Base-by-base conservation (phyloP, 1,140 invertebrate species). In the Monomorium pharaonis region DNA sequence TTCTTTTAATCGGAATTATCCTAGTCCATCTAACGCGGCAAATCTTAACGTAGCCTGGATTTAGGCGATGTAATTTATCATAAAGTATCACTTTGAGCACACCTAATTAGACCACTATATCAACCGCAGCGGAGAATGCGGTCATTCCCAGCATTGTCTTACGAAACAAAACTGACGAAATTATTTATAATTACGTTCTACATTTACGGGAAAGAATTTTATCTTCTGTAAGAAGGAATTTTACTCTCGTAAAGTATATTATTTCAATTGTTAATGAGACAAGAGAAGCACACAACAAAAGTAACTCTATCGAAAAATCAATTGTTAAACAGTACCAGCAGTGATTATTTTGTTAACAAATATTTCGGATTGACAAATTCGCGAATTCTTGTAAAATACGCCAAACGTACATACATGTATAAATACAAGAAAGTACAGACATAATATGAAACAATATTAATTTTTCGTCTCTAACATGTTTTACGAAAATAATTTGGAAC, bases 311-410 rank as follows among this genome's bases (percentile, higher is more conserved):
- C 83, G 75, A 89, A 86, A 88, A 91, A 90, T 84, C 88, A 87
- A 89, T 89, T 63, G 70, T 78, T n/a, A 60, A 91, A 78, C 90
- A 92, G 86, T 90, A 92, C 90, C 89, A 92, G 92, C 92, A 91
- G 78, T 87, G 88, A 93, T 91, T 88, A 89, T 90, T 92, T 86
- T 87, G 51, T 83, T 62, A n/a, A 2, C n/a, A n/a, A n/a, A n/a
- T n/a, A n/a, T n/a, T n/a, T n/a, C 12, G 12, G 24, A 51, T 16
- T 65, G 44, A 18, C 51, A 65, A 85, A 62, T 56, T 58, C 47
- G 60, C 60, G 27, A 81, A 30, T 62, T n/a, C n/a, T n/a, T 62
- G 63, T 56, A 80, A 88, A 62, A 63, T 58, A 30, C 6, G 33
- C 56, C 69, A 86, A 83, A 44, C 51, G n/a, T 76, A 14, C 60